phyloP scores from a whole-genome alignment of 2,113 vertebrate genomes.

The Pogona vitticeps region DNA sequence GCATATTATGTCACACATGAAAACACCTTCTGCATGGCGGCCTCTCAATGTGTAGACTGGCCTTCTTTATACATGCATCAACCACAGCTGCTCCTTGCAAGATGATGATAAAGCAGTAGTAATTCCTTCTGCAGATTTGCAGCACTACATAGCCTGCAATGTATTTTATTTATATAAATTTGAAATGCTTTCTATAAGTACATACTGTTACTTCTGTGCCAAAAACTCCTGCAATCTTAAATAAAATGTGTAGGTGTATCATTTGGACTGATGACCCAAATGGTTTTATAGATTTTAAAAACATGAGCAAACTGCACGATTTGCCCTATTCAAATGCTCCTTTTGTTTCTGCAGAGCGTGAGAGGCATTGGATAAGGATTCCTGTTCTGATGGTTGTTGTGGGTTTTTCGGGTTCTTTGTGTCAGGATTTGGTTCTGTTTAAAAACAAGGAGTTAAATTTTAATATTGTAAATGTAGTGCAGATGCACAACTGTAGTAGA shows the following conservation, averaged over 20 bases:
- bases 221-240: background rate
- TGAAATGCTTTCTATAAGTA: slow-evolving; percentile 27
- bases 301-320: background rate
- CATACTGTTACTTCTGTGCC: background rate
- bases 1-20: background rate
- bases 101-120: background rate
- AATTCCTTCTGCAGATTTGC: background rate
- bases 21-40: background rate
- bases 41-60: background rate
- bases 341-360: background rate
- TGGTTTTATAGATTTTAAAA: slow-evolving; percentile 31
- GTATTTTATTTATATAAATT: slow-evolving; percentile 21
- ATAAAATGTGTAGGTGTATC: slow-evolving; percentile 20
- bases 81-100: background rate
- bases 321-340: slow-evolving; percentile 30
- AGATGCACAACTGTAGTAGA: too few relatives aligned
- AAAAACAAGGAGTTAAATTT: too few relatives aligned
- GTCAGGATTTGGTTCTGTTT: too few relatives aligned
- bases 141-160: background rate
- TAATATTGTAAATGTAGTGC: too few relatives aligned
- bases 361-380: slow-evolving; percentile 9
- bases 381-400: slow-evolving; percentile 5
- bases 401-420: background rate
- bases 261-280: slow-evolving; percentile 35
- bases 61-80: background rate